These are phyloP conservation scores for Ovibos moschatus DNA, from an alignment of 2,113 vertebrate genomes.

Conservation along the genomic window DNA sequence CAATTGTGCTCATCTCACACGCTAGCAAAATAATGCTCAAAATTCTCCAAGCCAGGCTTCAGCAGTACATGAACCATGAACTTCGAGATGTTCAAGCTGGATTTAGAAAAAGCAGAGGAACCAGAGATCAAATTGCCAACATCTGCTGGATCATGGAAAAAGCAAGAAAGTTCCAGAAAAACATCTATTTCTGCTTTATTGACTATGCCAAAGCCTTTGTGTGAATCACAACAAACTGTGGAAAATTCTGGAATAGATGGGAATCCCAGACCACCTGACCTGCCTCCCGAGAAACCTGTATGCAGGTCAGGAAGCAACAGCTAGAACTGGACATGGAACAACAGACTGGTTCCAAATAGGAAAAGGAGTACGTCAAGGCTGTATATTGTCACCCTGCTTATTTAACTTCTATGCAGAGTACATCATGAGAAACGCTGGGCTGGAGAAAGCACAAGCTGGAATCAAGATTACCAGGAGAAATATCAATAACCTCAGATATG, in stretches of 20 bases:
- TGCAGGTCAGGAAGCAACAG: not conserved
- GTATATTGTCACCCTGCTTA: not conserved
- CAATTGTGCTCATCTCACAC: not conserved
- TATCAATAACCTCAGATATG: not conserved
- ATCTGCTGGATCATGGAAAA: fast-evolving
- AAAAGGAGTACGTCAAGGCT: not conserved
- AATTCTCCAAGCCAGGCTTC: not conserved
- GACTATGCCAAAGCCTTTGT: not conserved
- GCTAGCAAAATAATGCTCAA: not conserved
- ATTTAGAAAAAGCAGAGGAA: not conserved
- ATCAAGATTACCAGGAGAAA: not conserved
- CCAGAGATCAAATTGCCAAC: not conserved
- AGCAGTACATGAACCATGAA: not conserved
- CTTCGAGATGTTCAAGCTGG: not conserved
- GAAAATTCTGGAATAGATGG: not conserved
- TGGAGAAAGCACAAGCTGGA: not conserved
- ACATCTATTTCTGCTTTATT: not conserved
- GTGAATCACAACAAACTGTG: not conserved
- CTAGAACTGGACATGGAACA: not conserved
- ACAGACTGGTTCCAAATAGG: not conserved
- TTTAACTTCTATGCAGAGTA: not conserved
- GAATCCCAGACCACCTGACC: not conserved
- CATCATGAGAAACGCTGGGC: not conserved
- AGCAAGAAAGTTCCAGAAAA: not conserved
- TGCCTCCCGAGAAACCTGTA: fast-evolving